A percentile compares a stretch with the other conserved stretches of the same genome.
Conservation (phyloP, 2,113 vertebrate species). For the Cariama cristata region DNA sequence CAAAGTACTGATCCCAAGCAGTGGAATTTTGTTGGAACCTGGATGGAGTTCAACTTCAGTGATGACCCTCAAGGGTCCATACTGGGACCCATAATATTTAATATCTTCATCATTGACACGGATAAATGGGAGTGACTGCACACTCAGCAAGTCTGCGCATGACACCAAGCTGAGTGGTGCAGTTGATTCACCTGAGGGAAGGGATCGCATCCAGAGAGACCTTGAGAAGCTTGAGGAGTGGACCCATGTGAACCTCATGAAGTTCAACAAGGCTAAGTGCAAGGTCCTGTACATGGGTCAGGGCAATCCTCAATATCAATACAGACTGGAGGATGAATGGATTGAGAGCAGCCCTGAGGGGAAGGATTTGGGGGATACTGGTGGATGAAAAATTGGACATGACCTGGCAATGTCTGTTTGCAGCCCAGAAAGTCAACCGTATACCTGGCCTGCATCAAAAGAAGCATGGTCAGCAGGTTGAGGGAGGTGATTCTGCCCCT, state of each 20-base stretch:
- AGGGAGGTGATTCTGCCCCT: neutral
- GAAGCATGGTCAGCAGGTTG: neutral
- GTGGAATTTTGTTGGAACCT: neutral
- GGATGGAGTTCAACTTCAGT: neutral
- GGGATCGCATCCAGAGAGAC: neutral
- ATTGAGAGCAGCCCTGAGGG: neutral
- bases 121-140: neutral
- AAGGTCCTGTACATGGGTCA: neutral
- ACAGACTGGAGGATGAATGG: neutral
- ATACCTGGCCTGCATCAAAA: neutral
- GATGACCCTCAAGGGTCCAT: neutral
- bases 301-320: neutral
- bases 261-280: neutral
- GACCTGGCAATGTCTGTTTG: neutral
- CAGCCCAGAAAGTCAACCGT: neutral
- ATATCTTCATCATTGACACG: neutral
- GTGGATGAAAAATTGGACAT: neutral
- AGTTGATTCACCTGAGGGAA: neutral
- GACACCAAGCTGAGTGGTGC: neutral
- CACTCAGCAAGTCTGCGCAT: rapidly evolving
- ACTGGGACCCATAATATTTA: neutral
- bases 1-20: neutral
- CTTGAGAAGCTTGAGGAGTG: neutral
- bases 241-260: neutral
- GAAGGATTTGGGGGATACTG: neutral